A percentile compares a stretch with the other conserved stretches of the same genome.
Evolutionary conservation across 2,113 vertebrate species (phyloP).

Genomic region (Cavia porcellus): DNA sequence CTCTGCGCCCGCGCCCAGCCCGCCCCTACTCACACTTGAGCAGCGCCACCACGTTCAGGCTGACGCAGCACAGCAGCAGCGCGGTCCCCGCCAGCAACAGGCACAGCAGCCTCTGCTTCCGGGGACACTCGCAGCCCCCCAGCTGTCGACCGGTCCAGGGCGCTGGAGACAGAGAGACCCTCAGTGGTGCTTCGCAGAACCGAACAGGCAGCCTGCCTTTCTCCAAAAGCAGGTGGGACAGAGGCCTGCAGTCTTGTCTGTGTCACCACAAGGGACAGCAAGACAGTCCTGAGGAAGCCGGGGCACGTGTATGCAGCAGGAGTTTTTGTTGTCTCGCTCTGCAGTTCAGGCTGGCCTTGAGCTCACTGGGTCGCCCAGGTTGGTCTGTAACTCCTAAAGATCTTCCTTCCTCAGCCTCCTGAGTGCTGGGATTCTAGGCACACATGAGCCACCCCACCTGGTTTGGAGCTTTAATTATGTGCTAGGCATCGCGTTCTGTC

Average conservation of each 20-base stretch:
- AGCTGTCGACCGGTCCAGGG: neutral
- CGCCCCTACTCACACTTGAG: conserved; percentile 67
- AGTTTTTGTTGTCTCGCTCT: too few species aligned
- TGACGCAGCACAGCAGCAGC: conserved; percentile 24
- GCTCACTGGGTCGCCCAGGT: too few species aligned
- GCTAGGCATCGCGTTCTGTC: neutral
- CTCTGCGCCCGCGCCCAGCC: neutral
- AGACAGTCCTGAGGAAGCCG: neutral
- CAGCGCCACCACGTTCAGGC: conserved; percentile 49
- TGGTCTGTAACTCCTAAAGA: too few species aligned
- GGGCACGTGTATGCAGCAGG: too few species aligned
- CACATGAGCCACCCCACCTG: too few species aligned
- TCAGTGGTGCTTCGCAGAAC: neutral
- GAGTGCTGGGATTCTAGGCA: too few species aligned
- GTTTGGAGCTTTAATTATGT: neutral
- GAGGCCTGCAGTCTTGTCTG: neutral
- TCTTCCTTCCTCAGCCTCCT: too few species aligned
- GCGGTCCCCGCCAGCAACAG: conserved; percentile 24
- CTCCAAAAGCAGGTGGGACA: neutral
- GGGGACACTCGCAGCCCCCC: neutral
- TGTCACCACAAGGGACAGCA: neutral
- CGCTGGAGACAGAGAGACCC: neutral
- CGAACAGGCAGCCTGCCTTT: neutral
- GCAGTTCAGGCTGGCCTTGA: too few species aligned
- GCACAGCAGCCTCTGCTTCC: neutral